Evolutionary conservation across 1,140 invertebrate genomes (phyloP).

Genomic region (Mesaphorura yosii): DNA sequence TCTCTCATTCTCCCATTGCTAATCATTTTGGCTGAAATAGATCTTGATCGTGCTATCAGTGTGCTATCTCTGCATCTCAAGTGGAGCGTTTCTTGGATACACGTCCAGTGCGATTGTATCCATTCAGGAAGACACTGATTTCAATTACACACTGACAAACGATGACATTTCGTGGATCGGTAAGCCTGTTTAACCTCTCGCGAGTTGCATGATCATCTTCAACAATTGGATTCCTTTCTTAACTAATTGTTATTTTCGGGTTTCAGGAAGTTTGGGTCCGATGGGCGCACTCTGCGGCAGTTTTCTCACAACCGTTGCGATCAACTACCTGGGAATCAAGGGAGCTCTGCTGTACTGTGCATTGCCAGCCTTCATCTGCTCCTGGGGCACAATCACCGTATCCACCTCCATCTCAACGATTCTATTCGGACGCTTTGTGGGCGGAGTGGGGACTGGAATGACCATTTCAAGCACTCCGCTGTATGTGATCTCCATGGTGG

Average conservation of each 20-base stretch:
- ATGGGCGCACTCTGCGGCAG: constrained; percentile 24
- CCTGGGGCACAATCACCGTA: constrained; percentile 18
- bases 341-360: constrained; percentile 14
- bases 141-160: not conserved
- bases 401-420: not conserved
- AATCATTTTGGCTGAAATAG: too few relatives aligned
- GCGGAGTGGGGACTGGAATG: constrained; percentile 20
- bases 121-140: not conserved
- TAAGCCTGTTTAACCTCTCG: too few relatives aligned
- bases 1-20: too few relatives aligned
- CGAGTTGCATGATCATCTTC: not conserved
- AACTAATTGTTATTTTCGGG: not conserved
- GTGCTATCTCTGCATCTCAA: constrained; percentile 19
- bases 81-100: constrained; percentile 22
- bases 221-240: not conserved
- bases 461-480: constrained; percentile 11
- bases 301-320: constrained; percentile 12
- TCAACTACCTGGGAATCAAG: constrained; percentile 15
- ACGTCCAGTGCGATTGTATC: constrained; percentile 25
- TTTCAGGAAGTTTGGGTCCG: constrained; percentile 22
- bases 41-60: constrained; percentile 13
- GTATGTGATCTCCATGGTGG: constrained; percentile 18
- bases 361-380: constrained; percentile 9
- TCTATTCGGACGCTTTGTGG: not conserved
- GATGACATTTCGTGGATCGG: not conserved